These are phyloP conservation scores for Brachylomia viminalis DNA, from an alignment of 2,888 invertebrate genomes.

Conservation along the genomic window DNA sequence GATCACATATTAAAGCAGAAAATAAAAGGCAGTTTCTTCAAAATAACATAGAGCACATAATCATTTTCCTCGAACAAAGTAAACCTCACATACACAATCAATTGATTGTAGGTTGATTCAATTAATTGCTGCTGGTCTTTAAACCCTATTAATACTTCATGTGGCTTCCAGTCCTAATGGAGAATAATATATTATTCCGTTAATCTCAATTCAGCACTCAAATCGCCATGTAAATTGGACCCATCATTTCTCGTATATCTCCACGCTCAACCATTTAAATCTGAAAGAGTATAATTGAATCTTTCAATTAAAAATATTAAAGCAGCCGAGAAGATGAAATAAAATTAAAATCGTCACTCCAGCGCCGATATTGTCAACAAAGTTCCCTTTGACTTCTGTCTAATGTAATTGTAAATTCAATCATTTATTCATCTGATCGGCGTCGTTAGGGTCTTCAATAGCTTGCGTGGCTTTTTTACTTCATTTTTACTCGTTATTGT, in stretches of 20 bases:
- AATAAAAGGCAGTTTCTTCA: neutral
- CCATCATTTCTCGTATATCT: conserved; percentile 46
- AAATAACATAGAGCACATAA: neutral
- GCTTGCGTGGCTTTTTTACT: conserved; percentile 81
- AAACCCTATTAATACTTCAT: conserved; percentile 49
- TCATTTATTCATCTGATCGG: conserved; percentile 88
- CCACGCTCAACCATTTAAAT: conserved; percentile 38
- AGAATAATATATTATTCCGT: conserved; percentile 48
- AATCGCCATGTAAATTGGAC: conserved; percentile 51
- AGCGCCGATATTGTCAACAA: conserved; percentile 82
- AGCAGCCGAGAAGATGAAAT: conserved; percentile 38
- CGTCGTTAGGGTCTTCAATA: conserved; percentile 86
- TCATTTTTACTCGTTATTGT: conserved; percentile 82
- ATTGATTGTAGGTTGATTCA: neutral
- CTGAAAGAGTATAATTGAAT: conserved; percentile 53
- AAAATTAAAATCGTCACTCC: conserved; percentile 68
- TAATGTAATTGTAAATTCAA: conserved; percentile 90
- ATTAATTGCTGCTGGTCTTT: conserved; percentile 34
- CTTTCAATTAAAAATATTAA: conserved; percentile 60
- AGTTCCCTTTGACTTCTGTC: conserved; percentile 78
- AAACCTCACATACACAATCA: conserved; percentile 6
- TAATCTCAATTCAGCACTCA: conserved; percentile 42
- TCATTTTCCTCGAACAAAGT: neutral
- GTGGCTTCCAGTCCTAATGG: conserved; percentile 40
- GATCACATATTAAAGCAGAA: neutral